phyloP scores from a whole-genome alignment of 2,888 invertebrate genomes.

The Apotomis capreana region DNA sequence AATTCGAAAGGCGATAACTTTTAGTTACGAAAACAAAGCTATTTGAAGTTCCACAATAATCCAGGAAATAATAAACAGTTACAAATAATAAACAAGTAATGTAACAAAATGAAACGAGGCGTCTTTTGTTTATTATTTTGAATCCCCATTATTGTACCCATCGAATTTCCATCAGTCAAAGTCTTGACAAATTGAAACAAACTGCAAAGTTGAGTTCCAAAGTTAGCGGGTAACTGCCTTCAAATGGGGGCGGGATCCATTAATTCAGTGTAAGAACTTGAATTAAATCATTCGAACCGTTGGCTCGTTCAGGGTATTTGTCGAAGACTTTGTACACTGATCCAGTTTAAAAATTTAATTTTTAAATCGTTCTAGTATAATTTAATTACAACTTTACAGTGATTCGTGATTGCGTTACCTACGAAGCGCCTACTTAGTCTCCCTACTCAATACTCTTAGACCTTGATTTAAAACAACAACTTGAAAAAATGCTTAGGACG shows the following conservation, averaged over 20 bases:
- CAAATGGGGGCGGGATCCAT: conserved; percentile 70
- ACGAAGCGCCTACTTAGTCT: conserved; percentile 29
- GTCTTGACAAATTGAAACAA: conserved; percentile 76
- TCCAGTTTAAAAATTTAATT: conserved; percentile 31
- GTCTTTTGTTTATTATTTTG: conserved; percentile 67
- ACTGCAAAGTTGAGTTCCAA: conserved; percentile 71
- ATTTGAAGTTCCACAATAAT: conserved; percentile 39
- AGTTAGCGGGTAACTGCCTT: conserved; percentile 64
- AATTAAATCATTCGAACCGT: conserved; percentile 73
- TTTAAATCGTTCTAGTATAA: conserved; percentile 22
- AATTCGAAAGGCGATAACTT: conserved; percentile 37
- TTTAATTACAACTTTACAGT: conserved; percentile 24
- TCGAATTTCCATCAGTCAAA: conserved; percentile 67
- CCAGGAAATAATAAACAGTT: conserved; percentile 44
- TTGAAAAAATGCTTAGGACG: conserved; percentile 40
- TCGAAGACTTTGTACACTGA: conserved; percentile 43
- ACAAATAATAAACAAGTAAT: conserved; percentile 50
- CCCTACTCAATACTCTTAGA: conserved; percentile 39
- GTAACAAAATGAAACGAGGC: conserved; percentile 56
- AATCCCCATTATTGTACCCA: conserved; percentile 63
- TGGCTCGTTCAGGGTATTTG: conserved; percentile 59
- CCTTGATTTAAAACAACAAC: conserved; percentile 40
- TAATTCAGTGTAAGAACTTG: conserved; percentile 74
- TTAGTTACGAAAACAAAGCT: conserved; percentile 37
- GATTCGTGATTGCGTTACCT: conserved; percentile 1